A percentile compares a stretch with the other conserved stretches of the same genome.
phyloP scores from a whole-genome alignment of 2,113 vertebrate genomes.

The Entomyzon cyanotis region DNA sequence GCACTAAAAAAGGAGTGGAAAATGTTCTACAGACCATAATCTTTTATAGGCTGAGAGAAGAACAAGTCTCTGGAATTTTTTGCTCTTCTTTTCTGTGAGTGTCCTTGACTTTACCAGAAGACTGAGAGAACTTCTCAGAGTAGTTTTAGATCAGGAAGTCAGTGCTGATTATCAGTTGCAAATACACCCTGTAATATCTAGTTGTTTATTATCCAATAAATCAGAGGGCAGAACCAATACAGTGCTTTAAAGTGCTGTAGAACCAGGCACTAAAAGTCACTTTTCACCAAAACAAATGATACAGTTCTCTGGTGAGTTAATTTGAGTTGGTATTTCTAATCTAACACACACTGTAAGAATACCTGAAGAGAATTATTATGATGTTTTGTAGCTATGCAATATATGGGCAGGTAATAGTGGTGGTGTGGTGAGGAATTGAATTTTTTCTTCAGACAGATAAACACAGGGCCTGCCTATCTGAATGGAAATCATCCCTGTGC shows the following conservation, averaged over 20 bases:
- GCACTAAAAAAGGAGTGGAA: neutral
- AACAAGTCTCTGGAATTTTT: neutral
- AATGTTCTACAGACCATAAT: neutral
- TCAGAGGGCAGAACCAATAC: neutral
- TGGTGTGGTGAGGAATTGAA: neutral
- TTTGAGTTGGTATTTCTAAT: neutral
- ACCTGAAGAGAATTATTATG: neutral
- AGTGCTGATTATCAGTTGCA: neutral
- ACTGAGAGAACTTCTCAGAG: neutral
- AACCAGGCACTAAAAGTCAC: neutral
- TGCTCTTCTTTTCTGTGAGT: neutral
- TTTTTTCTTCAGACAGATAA: neutral
- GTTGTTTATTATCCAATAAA: slow-evolving; percentile 4
- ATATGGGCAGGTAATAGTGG: neutral
- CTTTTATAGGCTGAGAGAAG: neutral
- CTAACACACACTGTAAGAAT: neutral
- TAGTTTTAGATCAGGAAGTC: neutral
- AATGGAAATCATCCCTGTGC: neutral
- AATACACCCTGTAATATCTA: neutral
- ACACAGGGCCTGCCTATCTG: neutral
- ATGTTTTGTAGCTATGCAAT: neutral
- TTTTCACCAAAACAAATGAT: neutral
- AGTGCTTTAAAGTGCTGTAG: neutral
- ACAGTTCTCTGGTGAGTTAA: neutral
- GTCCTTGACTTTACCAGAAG: neutral